Conservation (phyloP, 64 coral and sea anemone genomes). For the Astreopora myriophthalma region DNA sequence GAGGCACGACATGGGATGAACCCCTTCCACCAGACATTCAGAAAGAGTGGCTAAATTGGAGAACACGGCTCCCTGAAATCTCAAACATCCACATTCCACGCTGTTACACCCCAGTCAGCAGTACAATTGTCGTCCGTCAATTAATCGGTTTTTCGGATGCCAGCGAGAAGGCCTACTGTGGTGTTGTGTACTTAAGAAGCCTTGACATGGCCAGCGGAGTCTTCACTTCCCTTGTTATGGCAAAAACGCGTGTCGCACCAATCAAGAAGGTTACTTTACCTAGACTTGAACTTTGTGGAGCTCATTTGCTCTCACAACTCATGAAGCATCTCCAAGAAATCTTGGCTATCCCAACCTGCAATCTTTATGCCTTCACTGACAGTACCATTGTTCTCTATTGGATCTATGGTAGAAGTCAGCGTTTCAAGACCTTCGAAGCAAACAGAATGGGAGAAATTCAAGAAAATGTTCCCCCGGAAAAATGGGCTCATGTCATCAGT, state of each 20-base stretch:
- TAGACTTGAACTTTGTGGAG: slow-evolving; percentile 51
- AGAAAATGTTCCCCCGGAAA: slow-evolving; percentile 42
- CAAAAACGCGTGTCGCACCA: slow-evolving; percentile 52
- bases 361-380: slow-evolving; percentile 43
- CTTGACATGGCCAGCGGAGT: slow-evolving; percentile 45
- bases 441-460: slow-evolving; percentile 67
- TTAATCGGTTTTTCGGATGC: slow-evolving; percentile 67
- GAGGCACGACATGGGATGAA: slow-evolving; percentile 40
- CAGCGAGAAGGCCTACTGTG: slow-evolving; percentile 61
- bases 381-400: slow-evolving; percentile 59
- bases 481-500: slow-evolving; percentile 34
- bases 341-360: background rate
- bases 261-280: slow-evolving; percentile 54
- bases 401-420: slow-evolving; percentile 31
- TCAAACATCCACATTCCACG: slow-evolving; percentile 44
- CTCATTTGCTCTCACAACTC: slow-evolving; percentile 24
- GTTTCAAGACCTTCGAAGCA: slow-evolving; percentile 51
- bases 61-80: slow-evolving; percentile 24
- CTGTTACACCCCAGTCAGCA: slow-evolving; percentile 28
- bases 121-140: background rate
- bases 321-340: slow-evolving; percentile 20
- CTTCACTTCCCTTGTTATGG: background rate
- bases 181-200: slow-evolving; percentile 37
- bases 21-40: slow-evolving; percentile 57
- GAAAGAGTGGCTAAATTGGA: slow-evolving; percentile 51